phyloP scores from a whole-genome alignment of 2,797 vertebrate genomes.

The Lacerta bilineata region DNA sequence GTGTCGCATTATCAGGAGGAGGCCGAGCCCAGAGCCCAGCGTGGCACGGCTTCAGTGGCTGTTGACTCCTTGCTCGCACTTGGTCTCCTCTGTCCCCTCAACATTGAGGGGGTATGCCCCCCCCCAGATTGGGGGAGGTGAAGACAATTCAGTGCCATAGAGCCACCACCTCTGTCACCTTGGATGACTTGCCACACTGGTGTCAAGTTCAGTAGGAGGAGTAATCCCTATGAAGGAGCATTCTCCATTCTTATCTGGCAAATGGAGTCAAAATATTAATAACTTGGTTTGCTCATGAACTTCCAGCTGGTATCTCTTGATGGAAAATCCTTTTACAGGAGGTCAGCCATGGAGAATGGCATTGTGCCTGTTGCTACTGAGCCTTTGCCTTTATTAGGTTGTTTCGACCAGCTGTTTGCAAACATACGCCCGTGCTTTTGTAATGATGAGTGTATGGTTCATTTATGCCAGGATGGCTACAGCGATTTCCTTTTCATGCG shows the following conservation, averaged over 20 bases:
- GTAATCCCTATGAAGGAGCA: no score
- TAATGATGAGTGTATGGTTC: conserved; percentile 3
- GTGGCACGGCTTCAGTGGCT: no score
- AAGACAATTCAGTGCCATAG: no score
- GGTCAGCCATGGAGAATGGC: neutral
- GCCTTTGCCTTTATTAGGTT: neutral
- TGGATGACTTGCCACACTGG: no score
- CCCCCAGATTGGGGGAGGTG: no score
- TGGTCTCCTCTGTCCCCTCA: no score
- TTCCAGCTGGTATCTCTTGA: conserved; percentile 32
- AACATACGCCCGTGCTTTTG: conserved; percentile 10
- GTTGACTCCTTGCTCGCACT: no score
- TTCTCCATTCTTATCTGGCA: neutral
- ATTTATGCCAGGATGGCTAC: conserved; percentile 45
- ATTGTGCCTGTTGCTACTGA: neutral
- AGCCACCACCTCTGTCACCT: no score
- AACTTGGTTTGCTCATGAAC: conserved; percentile 5
- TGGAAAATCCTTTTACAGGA: neutral
- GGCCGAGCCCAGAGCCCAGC: no score
- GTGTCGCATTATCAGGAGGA: no score
- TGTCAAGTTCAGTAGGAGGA: no score
- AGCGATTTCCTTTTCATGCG: conserved; percentile 17
- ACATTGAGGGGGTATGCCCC: no score
- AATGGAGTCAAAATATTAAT: conserved; percentile 18
- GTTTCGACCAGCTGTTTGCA: conserved; percentile 43